Evolutionary conservation across 2,113 vertebrate genomes (phyloP).

Genomic region (Albula goreensis): DNA sequence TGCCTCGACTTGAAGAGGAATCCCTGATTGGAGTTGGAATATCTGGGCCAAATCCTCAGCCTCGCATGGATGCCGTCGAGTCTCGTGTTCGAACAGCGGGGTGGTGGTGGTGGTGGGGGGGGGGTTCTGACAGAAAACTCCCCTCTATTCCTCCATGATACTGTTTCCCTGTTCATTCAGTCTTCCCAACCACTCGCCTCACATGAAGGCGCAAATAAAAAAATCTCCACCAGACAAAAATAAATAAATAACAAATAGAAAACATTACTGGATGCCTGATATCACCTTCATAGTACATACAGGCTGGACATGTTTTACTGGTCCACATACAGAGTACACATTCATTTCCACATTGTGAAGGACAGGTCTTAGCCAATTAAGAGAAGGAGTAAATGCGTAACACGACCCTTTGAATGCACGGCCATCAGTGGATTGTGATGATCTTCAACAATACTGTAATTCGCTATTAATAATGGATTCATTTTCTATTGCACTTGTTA

Average conservation of each 20-base stretch:
- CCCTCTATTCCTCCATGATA: not conserved
- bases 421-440: no score
- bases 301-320: not conserved
- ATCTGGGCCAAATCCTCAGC: constrained; percentile 43
- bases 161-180: not conserved
- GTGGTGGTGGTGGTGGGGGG: no score
- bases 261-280: not conserved
- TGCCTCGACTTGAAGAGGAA: constrained; percentile 11
- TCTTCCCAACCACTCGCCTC: not conserved
- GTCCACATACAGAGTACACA: not conserved
- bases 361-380: not conserved
- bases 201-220: not conserved
- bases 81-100: constrained; percentile 18
- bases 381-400: not conserved
- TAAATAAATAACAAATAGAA: not conserved
- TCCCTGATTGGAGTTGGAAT: constrained; percentile 38
- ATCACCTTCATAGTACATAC: not conserved
- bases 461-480: not conserved
- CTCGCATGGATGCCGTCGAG: not conserved
- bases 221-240: no score
- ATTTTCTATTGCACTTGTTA: no score
- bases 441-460: not conserved
- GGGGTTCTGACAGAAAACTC: not conserved
- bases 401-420: no score
- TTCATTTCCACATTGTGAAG: not conserved